Percentiles rank a stretch among this genome's conserved stretches.
phyloP scores from a whole-genome alignment of 1,140 invertebrate species.

The Drosophila lowei region DNA sequence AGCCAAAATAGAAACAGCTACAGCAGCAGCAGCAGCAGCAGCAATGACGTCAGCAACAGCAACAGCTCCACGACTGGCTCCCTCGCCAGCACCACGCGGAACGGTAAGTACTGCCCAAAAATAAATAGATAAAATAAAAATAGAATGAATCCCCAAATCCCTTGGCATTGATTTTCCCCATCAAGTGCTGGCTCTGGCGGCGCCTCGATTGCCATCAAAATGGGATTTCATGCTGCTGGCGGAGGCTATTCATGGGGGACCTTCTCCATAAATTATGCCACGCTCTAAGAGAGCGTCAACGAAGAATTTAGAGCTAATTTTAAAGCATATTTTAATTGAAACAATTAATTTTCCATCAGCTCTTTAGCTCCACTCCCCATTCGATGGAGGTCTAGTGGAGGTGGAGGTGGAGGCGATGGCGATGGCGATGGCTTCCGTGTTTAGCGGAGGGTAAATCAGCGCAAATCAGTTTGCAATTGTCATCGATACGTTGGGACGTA shows the following conservation, averaged over 20 bases:
- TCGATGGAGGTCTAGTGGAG: background rate
- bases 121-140: conserved; percentile 47
- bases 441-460: conserved; percentile 18
- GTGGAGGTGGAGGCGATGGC: too few species aligned
- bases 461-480: conserved; percentile 56
- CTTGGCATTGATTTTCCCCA: conserved; percentile 62
- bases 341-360: conserved; percentile 36
- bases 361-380: conserved; percentile 14
- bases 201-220: conserved; percentile 22
- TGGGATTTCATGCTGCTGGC: conserved; percentile 4
- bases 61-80: conserved; percentile 30
- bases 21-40: conserved; percentile 8
- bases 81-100: conserved; percentile 68
- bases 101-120: conserved; percentile 58
- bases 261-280: conserved; percentile 38
- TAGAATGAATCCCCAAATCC: conserved; percentile 36
- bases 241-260: conserved; percentile 10
- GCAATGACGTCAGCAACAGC: conserved; percentile 35
- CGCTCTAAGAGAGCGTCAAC: background rate
- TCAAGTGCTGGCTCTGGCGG: conserved; percentile 13
- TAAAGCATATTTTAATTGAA: conserved; percentile 45
- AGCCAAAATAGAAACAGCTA: conserved; percentile 13
- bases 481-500: conserved; percentile 39
- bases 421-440: conserved; percentile 11
- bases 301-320: conserved; percentile 25